Conservation (phyloP, 2,888 invertebrate species). For the Drosophila kambysellisi region DNA sequence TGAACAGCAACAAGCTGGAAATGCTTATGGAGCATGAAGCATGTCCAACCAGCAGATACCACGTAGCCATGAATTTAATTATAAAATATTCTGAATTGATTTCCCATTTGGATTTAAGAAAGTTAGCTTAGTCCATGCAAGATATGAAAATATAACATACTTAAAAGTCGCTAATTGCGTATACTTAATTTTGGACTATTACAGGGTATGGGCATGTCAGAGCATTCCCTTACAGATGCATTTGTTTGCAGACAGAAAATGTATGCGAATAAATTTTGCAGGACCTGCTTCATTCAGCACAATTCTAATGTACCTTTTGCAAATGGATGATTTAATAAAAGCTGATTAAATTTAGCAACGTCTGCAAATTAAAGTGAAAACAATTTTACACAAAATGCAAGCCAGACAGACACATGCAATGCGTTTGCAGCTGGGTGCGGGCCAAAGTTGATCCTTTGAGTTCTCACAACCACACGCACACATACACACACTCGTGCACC, state of each 20-base stretch:
- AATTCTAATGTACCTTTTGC: conserved; percentile 17
- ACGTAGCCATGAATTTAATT: not conserved
- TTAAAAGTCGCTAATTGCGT: not conserved
- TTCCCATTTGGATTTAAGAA: not conserved
- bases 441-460: conserved; percentile 66
- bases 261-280: not conserved
- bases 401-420: conserved; percentile 55
- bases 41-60: not conserved
- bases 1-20: not conserved
- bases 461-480: conserved; percentile 19
- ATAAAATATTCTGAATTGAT: not conserved
- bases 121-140: not conserved
- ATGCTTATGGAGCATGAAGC: not conserved
- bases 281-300: conserved; percentile 16
- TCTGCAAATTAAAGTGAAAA: conserved; percentile 79
- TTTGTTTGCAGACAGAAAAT: not conserved
- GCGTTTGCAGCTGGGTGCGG: conserved; percentile 31
- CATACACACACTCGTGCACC: conserved; percentile 3
- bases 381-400: conserved; percentile 57
- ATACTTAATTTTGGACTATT: not conserved
- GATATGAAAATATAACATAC: not conserved
- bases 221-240: not conserved
- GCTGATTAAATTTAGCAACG: conserved; percentile 77
- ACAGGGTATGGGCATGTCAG: not conserved
- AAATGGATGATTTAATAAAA: conserved; percentile 28